Evolutionary conservation across 2,113 vertebrate species (phyloP).

Genomic region (Astur gentilis): DNA sequence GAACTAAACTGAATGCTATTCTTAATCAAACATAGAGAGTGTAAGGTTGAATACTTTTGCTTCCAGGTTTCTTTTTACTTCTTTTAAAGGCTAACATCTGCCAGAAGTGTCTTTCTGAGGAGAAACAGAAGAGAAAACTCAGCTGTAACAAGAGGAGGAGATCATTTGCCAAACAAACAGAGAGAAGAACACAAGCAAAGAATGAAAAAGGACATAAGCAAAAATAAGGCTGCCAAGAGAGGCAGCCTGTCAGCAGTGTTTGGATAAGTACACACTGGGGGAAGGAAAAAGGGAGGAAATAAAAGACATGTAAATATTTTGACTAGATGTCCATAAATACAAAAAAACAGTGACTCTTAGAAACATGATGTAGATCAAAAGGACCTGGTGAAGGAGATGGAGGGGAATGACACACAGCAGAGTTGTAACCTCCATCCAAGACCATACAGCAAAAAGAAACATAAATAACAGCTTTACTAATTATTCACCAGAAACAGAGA

Average conservation of each 20-base stretch:
- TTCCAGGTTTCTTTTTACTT: not conserved
- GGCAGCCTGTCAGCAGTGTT: not conserved
- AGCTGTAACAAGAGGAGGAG: not conserved
- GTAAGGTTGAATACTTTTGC: not conserved
- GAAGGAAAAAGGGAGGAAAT: not conserved
- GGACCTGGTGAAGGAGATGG: not conserved
- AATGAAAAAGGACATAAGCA: not conserved
- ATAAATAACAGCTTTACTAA: not conserved
- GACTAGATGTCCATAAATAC: not conserved
- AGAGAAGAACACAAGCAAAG: not conserved
- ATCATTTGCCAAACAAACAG: not conserved
- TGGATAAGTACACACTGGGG: not conserved
- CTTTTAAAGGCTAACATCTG: not conserved
- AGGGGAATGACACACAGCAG: not conserved
- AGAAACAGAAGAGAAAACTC: not conserved
- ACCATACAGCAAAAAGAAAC: not conserved
- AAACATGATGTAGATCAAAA: not conserved
- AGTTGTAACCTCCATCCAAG: not conserved
- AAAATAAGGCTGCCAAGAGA: not conserved
- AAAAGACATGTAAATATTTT: not conserved
- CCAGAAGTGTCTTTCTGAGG: not conserved
- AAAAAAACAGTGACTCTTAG: not conserved
- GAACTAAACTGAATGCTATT: not conserved
- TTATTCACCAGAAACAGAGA: not conserved
- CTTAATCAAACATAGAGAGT: not conserved